Base-by-base conservation (phyloP, 2,113 vertebrate species). In the Prochilodus magdalenae region DNA sequence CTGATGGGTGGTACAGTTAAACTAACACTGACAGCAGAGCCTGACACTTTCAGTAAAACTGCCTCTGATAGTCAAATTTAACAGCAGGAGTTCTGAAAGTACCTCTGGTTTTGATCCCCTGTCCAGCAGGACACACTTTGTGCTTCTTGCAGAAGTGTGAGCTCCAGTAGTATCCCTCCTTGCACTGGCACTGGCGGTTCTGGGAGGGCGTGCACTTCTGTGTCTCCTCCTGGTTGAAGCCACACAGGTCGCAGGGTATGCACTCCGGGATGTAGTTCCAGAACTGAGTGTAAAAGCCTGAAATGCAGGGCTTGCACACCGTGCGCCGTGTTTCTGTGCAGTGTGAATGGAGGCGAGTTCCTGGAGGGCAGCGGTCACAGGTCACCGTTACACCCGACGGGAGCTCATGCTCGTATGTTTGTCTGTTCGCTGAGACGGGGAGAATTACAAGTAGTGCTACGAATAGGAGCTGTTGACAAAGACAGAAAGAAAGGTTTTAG, bases 241-340 rank as follows among this genome's bases (percentile, higher is more conserved):
- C 76, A 72, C 93, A 94, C 2, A 67, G 26, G 0, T 83, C 66
- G 80, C 93, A 94, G 18, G 89, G 83, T 3, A 93, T 82, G 11
- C 93, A 94, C 11, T 67, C 82, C 0, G 15, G 0, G 11, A 94
- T 85, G 82, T 90, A 84, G 75, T 94, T 94, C 92, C 91, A 93
- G 27, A 86, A 74, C 84, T 85, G 85, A 1, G 93, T 94, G 86
- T 83, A 94, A 3, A 91, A 87, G 2, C 89, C 88, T 0, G 12
- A 0, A 0, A 83, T 86, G 53, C 93, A 94, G 6, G 13, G 66
- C 0, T 69, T 79, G 74, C 93, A 94, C 0, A 30, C 44, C 30
- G 86, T 93, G 10, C 8, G n/a, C 0, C 1, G 5, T 12, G 16
- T 69, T 0, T 77, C 3, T 10, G 89, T 89, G 85, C 93, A 94